These are phyloP conservation scores for Conus betulinus DNA, from an alignment of 1,140 invertebrate genomes.

Conservation along the genomic window DNA sequence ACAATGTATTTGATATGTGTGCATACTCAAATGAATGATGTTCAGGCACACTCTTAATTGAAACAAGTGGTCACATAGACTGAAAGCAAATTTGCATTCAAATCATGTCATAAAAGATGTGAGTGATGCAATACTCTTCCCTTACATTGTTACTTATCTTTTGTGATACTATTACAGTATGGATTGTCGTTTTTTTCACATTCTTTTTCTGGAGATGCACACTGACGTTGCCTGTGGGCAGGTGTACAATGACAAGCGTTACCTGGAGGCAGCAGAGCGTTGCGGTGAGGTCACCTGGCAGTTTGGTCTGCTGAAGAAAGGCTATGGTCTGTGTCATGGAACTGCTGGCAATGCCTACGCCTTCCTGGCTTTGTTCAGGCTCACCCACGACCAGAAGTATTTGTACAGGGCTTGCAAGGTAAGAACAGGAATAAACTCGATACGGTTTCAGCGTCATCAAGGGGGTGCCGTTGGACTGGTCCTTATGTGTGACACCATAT, in stretches of 20 bases:
- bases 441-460: too few relatives aligned
- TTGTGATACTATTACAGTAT: too few relatives aligned
- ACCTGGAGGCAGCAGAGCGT: slow-evolving; percentile 83
- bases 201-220: too few relatives aligned
- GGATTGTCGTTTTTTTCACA: too few relatives aligned
- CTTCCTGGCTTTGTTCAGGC: slow-evolving; percentile 88
- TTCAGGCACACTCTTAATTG: too few relatives aligned
- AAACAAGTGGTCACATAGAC: too few relatives aligned
- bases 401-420: slow-evolving; percentile 83
- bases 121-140: too few relatives aligned
- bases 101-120: too few relatives aligned
- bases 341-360: slow-evolving; percentile 94
- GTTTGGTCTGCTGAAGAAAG: slow-evolving; percentile 89
- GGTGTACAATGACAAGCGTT: slow-evolving; percentile 84
- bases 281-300: slow-evolving; percentile 90
- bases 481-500: neutral
- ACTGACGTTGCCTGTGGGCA: slow-evolving; percentile 34
- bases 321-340: slow-evolving; percentile 95
- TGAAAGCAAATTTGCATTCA: too few relatives aligned
- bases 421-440: slow-evolving; percentile 1
- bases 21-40: too few relatives aligned
- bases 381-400: slow-evolving; percentile 84
- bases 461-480: neutral
- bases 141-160: too few relatives aligned
- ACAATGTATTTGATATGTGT: too few relatives aligned